Evolutionary conservation across 2,113 vertebrate genomes (phyloP).

Genomic region (Rhinoderma darwinii): DNA sequence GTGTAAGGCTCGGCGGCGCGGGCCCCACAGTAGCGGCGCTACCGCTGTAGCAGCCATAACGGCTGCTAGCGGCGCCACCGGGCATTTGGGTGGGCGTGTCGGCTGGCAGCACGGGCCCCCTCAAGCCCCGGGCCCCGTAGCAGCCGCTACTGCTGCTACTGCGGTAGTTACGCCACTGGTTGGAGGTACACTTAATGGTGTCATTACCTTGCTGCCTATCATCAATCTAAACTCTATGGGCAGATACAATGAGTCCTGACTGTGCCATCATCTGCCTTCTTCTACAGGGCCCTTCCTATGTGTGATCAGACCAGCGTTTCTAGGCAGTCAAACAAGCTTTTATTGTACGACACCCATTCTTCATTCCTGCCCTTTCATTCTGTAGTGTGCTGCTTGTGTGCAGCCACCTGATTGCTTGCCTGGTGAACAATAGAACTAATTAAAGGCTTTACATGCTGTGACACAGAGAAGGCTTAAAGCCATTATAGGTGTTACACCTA

Average conservation of each 20-base stretch:
- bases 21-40: no score
- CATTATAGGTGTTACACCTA: background rate
- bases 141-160: no score
- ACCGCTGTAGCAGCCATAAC: no score
- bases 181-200: no score
- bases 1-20: no score
- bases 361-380: background rate
- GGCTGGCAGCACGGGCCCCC: no score
- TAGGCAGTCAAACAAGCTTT: background rate
- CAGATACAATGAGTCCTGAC: background rate
- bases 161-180: no score
- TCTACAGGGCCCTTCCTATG: background rate
- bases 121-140: no score
- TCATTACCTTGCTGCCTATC: background rate
- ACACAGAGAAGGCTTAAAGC: background rate
- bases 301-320: background rate
- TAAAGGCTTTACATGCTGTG: slow-evolving; percentile 3
- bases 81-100: no score
- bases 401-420: background rate
- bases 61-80: no score
- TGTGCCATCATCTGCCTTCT: background rate
- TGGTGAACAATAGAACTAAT: slow-evolving; percentile 45
- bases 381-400: background rate
- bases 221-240: background rate
- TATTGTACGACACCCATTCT: background rate